Conservation (phyloP, 1,140 invertebrate species). For the Drosophila repleta region DNA sequence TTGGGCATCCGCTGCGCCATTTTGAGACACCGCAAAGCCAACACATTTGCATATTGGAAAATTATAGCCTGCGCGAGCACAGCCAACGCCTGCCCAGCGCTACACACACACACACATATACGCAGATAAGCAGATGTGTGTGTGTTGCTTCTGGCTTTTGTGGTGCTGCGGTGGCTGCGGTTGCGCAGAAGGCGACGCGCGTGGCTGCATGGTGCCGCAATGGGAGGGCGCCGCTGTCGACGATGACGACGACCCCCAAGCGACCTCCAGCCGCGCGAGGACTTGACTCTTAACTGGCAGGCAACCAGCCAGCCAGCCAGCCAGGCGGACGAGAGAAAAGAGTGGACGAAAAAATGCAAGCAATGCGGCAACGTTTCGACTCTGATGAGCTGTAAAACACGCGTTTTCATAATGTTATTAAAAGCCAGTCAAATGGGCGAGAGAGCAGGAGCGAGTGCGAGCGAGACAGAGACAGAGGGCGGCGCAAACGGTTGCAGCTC, state of each 20-base stretch:
- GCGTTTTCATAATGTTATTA: conserved; percentile 79
- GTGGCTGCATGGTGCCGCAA: conserved; percentile 75
- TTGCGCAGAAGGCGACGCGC: conserved; percentile 75
- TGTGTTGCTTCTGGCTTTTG: conserved; percentile 66
- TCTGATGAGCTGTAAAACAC: conserved; percentile 79
- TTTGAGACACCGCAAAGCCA: conserved; percentile 58
- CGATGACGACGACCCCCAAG: conserved; percentile 64
- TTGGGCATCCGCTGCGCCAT: conserved; percentile 60
- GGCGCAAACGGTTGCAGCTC: conserved; percentile 23
- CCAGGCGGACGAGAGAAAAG: conserved; percentile 11
- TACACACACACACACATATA: neutral
- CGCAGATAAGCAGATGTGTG: neutral
- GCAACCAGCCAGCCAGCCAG: conserved; percentile 11
- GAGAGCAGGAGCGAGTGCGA: neutral
- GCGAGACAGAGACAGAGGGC: neutral
- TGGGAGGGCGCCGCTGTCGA: conserved; percentile 75
- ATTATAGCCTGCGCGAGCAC: conserved; percentile 59
- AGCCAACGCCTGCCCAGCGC: conserved; percentile 42
- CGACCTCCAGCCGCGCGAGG: conserved; percentile 76
- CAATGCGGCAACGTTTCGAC: conserved; percentile 43
- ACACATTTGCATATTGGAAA: conserved; percentile 82
- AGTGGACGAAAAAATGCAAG: conserved; percentile 60
- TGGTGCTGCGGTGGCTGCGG: conserved; percentile 60
- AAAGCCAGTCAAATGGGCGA: conserved; percentile 28
- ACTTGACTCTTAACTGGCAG: conserved; percentile 75